Evolutionary conservation across 2,888 invertebrate species (phyloP), one percentile per base, ranked within the genome.

Genomic region (Papilio demoleus): DNA sequence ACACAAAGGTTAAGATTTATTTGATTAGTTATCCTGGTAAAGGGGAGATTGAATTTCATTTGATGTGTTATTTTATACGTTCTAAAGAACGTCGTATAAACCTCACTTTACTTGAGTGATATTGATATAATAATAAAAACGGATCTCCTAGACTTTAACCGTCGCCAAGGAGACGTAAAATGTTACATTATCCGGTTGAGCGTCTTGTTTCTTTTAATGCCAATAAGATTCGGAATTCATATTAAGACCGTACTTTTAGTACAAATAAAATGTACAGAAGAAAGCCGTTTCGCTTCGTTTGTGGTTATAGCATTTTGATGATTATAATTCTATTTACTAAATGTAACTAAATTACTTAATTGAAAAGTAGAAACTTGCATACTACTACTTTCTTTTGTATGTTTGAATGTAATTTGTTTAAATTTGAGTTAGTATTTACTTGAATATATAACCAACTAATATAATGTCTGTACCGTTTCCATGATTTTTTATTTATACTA

Each of bases 61-160:
- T 65, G 65, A 69, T 65, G 65, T 45, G 61, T 61, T 69, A 65
- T 61, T 65, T 69, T 69, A 69, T 36, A 69, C 40, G 56, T 62
- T 60, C 65, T 65, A 69, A 69, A 69, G 68, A 56, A 14, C 45
- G 45, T 36, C 69, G 65, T 61, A 69, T 69, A 69, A 69, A 65
- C 69, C 69, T 65, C 69, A 69, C 65, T 69, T 65, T 62, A 56
- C 69, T 69, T 69, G 69, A 69, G 69, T 69, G 61, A 69, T 69
- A 65, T 56, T 61, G 65, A 69, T 69, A 69, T 56, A 62, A 69
- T 56, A 65, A 65, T 65, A 69, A 65, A 53, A 69, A 69, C 24
- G 56, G 53, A 56, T 65, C 65, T 65, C 50, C 53, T 65, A 69
- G 61, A 65, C 36, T 69, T 65, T 69, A 65, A 65, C 59, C 40